phyloP scores from a whole-genome alignment of 2,113 vertebrate species.

The Oenanthe melanoleuca region DNA sequence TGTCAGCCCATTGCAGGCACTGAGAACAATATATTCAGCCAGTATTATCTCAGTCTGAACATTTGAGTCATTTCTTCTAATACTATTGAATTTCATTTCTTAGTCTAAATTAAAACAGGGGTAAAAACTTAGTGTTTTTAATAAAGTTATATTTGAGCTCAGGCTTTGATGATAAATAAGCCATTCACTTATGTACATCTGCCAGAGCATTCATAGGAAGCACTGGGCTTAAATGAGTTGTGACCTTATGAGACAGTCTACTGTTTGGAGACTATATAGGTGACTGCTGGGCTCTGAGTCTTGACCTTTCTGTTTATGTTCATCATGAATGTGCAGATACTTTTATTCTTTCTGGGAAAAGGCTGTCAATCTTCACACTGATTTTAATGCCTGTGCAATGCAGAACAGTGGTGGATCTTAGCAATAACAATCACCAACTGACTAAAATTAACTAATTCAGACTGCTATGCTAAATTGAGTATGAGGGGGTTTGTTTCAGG shows the following conservation, averaged over 20 bases:
- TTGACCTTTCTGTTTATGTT: constrained; percentile 71
- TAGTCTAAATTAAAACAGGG: neutral
- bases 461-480: constrained; percentile 53
- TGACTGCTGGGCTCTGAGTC: constrained; percentile 70
- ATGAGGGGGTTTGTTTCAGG: constrained; percentile 48
- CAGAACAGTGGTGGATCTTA: constrained; percentile 52
- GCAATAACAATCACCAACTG: constrained; percentile 48
- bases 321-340: constrained; percentile 61
- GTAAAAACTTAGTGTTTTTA: constrained; percentile 4
- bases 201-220: constrained; percentile 53
- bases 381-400: constrained; percentile 57
- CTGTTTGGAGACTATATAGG: constrained; percentile 68
- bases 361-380: constrained; percentile 62
- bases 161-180: constrained; percentile 55
- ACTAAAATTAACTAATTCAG: constrained; percentile 69
- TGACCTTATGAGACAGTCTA: constrained; percentile 66
- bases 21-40: neutral
- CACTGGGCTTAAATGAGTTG: constrained; percentile 61
- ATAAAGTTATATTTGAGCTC: constrained; percentile 24
- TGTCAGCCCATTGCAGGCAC: neutral
- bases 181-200: constrained; percentile 62
- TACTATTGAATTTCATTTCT: neutral
- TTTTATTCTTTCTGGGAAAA: constrained; percentile 66
- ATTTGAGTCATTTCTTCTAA: neutral
- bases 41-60: neutral